Conservation (phyloP, 2,113 vertebrate genomes). For the Nyctereutes procyonoides region DNA sequence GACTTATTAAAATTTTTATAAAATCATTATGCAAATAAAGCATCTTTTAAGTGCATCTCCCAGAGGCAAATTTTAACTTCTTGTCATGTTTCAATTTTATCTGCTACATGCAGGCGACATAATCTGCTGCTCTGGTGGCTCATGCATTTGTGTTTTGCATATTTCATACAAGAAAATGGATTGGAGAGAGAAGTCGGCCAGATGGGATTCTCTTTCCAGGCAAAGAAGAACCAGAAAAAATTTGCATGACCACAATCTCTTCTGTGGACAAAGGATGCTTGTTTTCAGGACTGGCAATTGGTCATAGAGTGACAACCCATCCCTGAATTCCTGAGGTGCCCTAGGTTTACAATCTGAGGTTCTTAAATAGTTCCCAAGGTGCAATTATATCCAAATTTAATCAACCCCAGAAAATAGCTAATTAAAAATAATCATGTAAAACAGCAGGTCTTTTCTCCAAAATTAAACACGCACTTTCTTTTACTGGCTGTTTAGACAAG, state of each 20-base stretch:
- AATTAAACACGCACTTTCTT: constrained; percentile 51
- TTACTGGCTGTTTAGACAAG: constrained; percentile 20
- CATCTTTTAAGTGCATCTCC: constrained; percentile 39
- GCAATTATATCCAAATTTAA: constrained; percentile 59
- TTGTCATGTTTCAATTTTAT: constrained; percentile 65
- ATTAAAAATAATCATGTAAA: constrained; percentile 66
- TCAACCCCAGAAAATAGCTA: constrained; percentile 55
- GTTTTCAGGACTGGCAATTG: constrained; percentile 39
- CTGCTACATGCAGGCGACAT: constrained; percentile 20
- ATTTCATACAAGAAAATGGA: constrained; percentile 66
- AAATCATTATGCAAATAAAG: constrained; percentile 57
- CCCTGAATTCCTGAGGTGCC: background rate
- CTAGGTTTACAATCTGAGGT: background rate
- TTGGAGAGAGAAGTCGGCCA: constrained; percentile 62
- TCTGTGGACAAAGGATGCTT: constrained; percentile 64
- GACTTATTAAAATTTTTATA: constrained; percentile 28
- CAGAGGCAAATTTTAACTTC: constrained; percentile 47
- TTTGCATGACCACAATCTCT: constrained; percentile 64
- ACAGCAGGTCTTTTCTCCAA: constrained; percentile 51
- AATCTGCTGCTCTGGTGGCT: constrained; percentile 42
- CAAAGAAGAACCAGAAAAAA: constrained; percentile 69
- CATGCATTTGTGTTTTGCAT: constrained; percentile 63
- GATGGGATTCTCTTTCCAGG: constrained; percentile 71
- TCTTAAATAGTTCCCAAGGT: constrained; percentile 57
- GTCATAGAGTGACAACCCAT: constrained; percentile 31